Evolutionary conservation across 2,888 invertebrate species (phyloP), one percentile per base, ranked within the genome.

Genomic region (Mythimna lalbum): DNA sequence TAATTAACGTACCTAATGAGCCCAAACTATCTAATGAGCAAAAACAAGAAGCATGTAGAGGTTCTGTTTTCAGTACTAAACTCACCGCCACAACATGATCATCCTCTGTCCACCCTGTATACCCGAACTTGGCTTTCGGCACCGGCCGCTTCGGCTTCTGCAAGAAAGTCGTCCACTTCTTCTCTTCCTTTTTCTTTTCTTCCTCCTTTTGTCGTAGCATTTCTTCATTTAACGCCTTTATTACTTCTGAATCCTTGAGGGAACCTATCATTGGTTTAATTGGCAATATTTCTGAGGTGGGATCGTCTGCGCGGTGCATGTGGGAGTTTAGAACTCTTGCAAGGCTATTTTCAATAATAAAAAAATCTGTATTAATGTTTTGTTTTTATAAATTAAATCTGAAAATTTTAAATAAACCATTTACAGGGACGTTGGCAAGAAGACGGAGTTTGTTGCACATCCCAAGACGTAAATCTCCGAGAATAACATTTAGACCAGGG

Each of bases 111-210:
- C 88, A 90, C 5, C 92, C 89, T 19, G 82, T 84, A 60, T 91
- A 91, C 2, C 93, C 94, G 27, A 90, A 90, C 78, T 90, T 93
- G 0, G 86, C 89, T 43, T 85, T 90, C 0, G 98, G 98, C 78
- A 97, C 96, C 0, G 98, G 97, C 27, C 97, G 94, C 82, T 97
- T 96, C 0, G 98, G 98, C 85, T 97, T 97, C 90, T 97, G 97
- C 76, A 98, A 89, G 87, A 98, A 98, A 43, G 97, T 98, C 5
- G 98, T 98, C 96, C 97, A 97, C 82, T 97, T 97, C 82, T 96
- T 96, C 80, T 96, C 96, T 52, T 97, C 96, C 60, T 96, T 96
- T 78, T 95, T 94, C 75, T 96, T 96, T 74, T 95, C 93, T 78
- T 96, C 96, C 23, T 93, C 94, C 80, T 92, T 95, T 4, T 95